These are phyloP conservation scores for Blennius ocellaris DNA, from an alignment of 2,113 vertebrate genomes.

Conservation along the genomic window DNA sequence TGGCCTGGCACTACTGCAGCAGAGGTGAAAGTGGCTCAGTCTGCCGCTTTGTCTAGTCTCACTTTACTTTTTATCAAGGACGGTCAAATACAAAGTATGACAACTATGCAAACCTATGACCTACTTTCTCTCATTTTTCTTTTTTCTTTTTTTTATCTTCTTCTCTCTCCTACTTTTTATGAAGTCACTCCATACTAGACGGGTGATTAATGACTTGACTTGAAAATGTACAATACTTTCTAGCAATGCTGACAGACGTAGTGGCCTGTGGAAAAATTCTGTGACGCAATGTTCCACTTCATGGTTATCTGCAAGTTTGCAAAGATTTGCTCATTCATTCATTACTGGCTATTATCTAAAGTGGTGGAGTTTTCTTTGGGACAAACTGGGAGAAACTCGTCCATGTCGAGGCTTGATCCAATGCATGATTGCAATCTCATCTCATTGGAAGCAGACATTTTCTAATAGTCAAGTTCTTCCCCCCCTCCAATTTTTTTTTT, in stretches of 20 bases:
- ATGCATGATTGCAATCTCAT: constrained; percentile 34
- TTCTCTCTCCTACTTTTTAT: too few relatives aligned
- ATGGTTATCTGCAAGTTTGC: neutral
- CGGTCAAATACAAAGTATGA: too few relatives aligned
- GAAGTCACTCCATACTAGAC: too few relatives aligned
- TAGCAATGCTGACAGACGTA: too few relatives aligned
- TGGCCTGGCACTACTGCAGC: neutral
- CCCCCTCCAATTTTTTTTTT: neutral
- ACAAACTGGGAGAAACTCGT: constrained; percentile 1
- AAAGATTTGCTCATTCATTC: neutral
- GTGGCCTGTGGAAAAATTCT: too few relatives aligned
- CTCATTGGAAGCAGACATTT: neutral
- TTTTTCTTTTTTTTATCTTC: too few relatives aligned
- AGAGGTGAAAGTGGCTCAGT: neutral
- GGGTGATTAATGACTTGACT: too few relatives aligned
- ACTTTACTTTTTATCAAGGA: neutral
- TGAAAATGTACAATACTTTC: too few relatives aligned
- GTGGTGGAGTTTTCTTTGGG: neutral
- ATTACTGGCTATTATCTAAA: constrained; percentile 12
- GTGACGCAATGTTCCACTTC: neutral
- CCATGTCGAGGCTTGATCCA: constrained; percentile 27
- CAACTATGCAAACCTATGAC: too few relatives aligned
- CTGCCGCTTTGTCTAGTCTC: neutral
- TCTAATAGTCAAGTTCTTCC: neutral
- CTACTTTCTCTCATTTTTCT: too few relatives aligned